Evolutionary conservation across 64 coral and sea anemone species (phyloP), one percentile per base, ranked within the genome.

Genomic region (Porites lutea): DNA sequence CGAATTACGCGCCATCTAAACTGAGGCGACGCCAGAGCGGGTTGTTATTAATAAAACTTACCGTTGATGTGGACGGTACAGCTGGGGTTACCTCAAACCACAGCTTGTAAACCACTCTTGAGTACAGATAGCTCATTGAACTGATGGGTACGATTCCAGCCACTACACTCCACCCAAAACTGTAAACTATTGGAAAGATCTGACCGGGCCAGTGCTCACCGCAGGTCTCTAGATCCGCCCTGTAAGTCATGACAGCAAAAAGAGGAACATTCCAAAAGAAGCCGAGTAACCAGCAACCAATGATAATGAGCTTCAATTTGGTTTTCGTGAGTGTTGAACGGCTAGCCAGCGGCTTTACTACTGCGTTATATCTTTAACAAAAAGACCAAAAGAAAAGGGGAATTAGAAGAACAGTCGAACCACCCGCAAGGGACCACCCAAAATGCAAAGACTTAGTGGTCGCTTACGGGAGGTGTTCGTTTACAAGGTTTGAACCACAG

Each of bases 191-290:
- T 48, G 79, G 79, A 6, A 63, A 60, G 44, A 83, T 3, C 14
- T 22, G 13, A 15, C 8, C 7, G 8, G 60, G 14, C 79, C 79
- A 83, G 3, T 60, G 37, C 46, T 83, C 79, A 44, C 79, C 59
- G 66, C 79, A 83, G 23, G 37, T 20, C 16, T 27, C 59, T 16
- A 65, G 14, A 65, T 83, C 79, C 27, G 65, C 79, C 13, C 61
- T 50, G 59, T 65, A 83, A 12, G 79, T 83, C 79, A 83, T 46
- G 59, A 45, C 18, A 59, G 62, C 79, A 50, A 83, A 65, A 13
- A 83, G 79, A 49, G 79, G 79, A 83, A 10, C 16, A 66, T 83
- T 83, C 79, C 79, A 83, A 48, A 83, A 61, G 59, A 63, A 65
- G 79, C 79, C 79, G 48, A 61, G 2, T 4, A 83, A 8, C 79